phyloP scores from a whole-genome alignment of 2,888 invertebrate genomes.

The Eupithecia insigniata region DNA sequence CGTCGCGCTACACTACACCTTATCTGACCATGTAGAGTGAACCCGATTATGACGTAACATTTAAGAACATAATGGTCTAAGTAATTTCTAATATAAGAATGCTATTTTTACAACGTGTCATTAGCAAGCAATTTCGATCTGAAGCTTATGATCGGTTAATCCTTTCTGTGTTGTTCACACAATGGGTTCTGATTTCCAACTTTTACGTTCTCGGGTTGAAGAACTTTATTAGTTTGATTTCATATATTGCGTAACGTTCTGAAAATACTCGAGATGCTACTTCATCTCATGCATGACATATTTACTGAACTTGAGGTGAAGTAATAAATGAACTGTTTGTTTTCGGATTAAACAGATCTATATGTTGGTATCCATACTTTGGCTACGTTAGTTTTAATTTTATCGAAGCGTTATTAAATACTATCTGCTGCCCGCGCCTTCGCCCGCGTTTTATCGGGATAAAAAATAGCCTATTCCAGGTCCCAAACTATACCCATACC shows the following conservation, averaged over 20 bases:
- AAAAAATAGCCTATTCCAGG: too few relatives aligned
- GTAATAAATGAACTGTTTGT: neutral
- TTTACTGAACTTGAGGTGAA: neutral
- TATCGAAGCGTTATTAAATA: neutral
- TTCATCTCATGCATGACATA: neutral
- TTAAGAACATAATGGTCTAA: neutral
- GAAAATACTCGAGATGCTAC: neutral
- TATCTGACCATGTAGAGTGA: conserved; percentile 63
- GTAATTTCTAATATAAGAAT: conserved; percentile 2
- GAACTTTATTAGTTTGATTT: neutral
- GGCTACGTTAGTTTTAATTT: neutral
- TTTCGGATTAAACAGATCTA: neutral
- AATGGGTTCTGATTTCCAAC: neutral
- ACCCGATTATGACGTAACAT: conserved; percentile 47
- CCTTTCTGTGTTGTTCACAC: neutral
- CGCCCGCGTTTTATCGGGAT: too few relatives aligned
- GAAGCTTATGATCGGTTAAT: neutral
- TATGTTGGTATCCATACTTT: neutral
- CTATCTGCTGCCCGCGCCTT: too few relatives aligned
- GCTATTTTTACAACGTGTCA: neutral
- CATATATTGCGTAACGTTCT: neutral
- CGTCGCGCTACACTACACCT: conserved; percentile 55
- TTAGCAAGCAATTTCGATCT: neutral
- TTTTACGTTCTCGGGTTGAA: neutral
- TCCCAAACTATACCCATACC: too few relatives aligned